A percentile compares a stretch with the other conserved stretches of the same genome.
These are phyloP conservation scores for Ophraella communa DNA, from an alignment of 2,888 invertebrate genomes.

Conservation along the genomic window DNA sequence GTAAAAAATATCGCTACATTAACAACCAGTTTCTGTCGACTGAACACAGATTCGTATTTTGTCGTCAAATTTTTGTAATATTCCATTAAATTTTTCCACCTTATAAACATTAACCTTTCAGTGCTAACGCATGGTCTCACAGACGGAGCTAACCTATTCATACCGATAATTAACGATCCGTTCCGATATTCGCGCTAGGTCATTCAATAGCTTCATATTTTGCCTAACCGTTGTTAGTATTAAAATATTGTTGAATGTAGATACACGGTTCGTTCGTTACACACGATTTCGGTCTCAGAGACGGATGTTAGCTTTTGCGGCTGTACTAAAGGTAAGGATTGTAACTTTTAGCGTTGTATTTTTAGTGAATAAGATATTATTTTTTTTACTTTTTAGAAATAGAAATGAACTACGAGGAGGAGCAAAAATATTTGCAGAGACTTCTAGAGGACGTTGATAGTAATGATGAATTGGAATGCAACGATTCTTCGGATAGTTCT, in stretches of 20 bases:
- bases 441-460: not conserved
- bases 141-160: not conserved
- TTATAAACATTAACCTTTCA: not conserved
- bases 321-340: not conserved
- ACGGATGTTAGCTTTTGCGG: not conserved
- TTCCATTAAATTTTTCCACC: not conserved
- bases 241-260: not conserved
- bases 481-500: slow-evolving; percentile 1
- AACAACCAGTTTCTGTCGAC: not conserved
- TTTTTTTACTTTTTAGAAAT: not conserved
- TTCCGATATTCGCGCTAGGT: not conserved
- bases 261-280: not conserved
- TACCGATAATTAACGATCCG: not conserved
- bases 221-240: not conserved
- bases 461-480: slow-evolving; percentile 4
- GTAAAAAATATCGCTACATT: not conserved
- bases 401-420: not conserved
- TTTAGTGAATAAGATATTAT: not conserved
- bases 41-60: not conserved
- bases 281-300: not conserved
- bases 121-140: not conserved
- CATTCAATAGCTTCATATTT: not conserved
- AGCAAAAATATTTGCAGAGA: slow-evolving; percentile 13
- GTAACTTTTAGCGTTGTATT: too few relatives aligned
- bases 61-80: not conserved